These are phyloP conservation scores for Cenopis cana DNA, from an alignment of 2,888 invertebrate species.

Conservation along the genomic window DNA sequence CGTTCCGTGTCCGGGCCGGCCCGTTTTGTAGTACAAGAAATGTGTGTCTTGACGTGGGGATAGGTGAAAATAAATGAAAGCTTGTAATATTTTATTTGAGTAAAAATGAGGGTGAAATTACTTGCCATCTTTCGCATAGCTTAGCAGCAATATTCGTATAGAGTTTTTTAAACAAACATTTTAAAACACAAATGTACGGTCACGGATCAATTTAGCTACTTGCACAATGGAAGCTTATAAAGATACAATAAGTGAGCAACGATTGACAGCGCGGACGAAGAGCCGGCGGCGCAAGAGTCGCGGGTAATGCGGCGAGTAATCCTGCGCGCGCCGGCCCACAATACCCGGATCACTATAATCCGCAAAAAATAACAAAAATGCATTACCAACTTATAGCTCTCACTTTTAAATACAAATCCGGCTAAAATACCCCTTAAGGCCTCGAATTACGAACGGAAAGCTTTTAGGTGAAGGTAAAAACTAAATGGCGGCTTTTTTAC, in stretches of 20 bases:
- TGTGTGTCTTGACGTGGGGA: background rate
- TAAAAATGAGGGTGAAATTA: background rate
- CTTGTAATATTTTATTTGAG: background rate
- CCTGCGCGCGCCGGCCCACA: slow-evolving; percentile 71
- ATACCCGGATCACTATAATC: slow-evolving; percentile 70
- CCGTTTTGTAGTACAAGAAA: too few species aligned
- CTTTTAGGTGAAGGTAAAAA: background rate
- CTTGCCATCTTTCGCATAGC: background rate
- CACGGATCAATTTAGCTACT: slow-evolving; percentile 24
- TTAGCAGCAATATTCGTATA: background rate
- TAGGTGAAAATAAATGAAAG: background rate
- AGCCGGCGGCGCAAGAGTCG: slow-evolving; percentile 70
- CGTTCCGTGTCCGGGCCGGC: too few species aligned
- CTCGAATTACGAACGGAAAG: background rate
- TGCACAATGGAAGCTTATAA: slow-evolving; percentile 37
- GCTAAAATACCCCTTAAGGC: slow-evolving; percentile 14
- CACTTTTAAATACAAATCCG: slow-evolving; percentile 43
- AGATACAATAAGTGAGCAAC: slow-evolving; percentile 74
- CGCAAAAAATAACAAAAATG: slow-evolving; percentile 75
- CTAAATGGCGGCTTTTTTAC: slow-evolving; percentile 47
- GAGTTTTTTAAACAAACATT: slow-evolving; percentile 13
- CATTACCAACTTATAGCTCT: slow-evolving; percentile 40
- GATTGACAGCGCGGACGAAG: slow-evolving; percentile 62
- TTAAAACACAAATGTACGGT: slow-evolving; percentile 7
- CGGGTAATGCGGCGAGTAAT: slow-evolving; percentile 78